Conservation (phyloP, 2,797 vertebrate genomes). For the Myotis myotis region DNA sequence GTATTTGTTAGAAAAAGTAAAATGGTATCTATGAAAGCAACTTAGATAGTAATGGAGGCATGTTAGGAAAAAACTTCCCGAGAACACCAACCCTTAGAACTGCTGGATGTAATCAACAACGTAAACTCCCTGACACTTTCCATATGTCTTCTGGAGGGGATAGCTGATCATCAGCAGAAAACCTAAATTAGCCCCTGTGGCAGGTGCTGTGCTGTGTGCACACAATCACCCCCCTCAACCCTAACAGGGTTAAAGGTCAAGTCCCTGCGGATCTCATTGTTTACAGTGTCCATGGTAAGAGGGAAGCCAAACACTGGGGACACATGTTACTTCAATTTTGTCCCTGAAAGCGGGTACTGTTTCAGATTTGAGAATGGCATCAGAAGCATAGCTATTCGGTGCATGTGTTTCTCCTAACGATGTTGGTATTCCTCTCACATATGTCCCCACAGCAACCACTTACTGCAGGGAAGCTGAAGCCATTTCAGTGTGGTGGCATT, state of each 20-base stretch:
- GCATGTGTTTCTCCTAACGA: conserved; percentile 32
- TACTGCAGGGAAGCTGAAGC: conserved; percentile 39
- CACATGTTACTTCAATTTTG: neutral
- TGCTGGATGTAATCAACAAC: neutral
- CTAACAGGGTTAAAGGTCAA: neutral
- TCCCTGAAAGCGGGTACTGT: neutral
- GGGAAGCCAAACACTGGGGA: conserved; percentile 1
- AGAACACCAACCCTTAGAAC: neutral
- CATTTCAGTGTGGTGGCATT: conserved; percentile 25
- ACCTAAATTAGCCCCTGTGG: neutral
- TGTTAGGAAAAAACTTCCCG: neutral
- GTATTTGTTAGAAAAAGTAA: neutral
- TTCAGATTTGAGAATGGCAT: conserved; percentile 42
- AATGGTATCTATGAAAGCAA: conserved; percentile 14
- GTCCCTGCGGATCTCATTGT: neutral
- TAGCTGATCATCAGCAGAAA: neutral
- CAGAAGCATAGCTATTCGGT: neutral
- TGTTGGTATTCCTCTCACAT: neutral
- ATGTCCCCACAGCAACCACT: conserved; percentile 1
- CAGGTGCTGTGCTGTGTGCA: neutral
- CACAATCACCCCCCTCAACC: neutral
- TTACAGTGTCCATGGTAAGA: conserved; percentile 41
- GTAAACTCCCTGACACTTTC: neutral
- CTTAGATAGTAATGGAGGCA: neutral
- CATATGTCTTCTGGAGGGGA: neutral